Base-by-base conservation (phyloP, 2,797 vertebrate genomes). In the Alfaro cultratus region DNA sequence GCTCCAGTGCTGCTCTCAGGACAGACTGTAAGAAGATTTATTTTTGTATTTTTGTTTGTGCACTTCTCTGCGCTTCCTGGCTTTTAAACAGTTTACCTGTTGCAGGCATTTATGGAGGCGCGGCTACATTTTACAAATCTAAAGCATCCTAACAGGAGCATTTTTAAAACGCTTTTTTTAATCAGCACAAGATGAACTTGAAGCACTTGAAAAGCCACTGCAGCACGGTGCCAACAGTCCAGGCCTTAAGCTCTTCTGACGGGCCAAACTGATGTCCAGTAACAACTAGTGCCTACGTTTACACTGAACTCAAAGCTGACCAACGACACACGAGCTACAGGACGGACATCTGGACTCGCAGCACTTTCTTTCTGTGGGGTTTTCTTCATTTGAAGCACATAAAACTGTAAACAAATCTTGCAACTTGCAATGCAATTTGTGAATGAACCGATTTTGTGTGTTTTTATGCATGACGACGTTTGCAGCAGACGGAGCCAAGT, bases 271-370 rank as follows among this genome's bases (percentile, higher is more conserved):
- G 36, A 84, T 1, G 73, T 73, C 76, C 68, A 70, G 75, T 82
- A 68, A 76, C 79, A 86, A 68, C 78, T 34, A 11, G 90, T 90
- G 89, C 81, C 86, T 86, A 87, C 85, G 90, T 92, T 92, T 91
- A 88, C 90, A 90, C 71, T 62, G 34, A 64, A 31, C 79, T 46
- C 73, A 39, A 53, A 36, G 16, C 26, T 2, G 49, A 76, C 76
- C 26, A 11, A 13, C 75, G 39, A 67, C n/a, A 45, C 12, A 21
- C 3, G 12, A 34, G 74, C 49, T 13, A 18, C 41, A 10, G n/a
- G 31, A 43, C 43, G 26, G 41, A 67, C 29, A 41, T n/a, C 1
- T 9, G 16, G 10, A 72, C 26, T 46, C 39, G 26, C 64, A 67
- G 76, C 76, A 81, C 75, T 34, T 43, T n/a, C 74, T 39, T 43